phyloP scores from a whole-genome alignment of 1,140 invertebrate genomes.

The Cotesia glomerata region DNA sequence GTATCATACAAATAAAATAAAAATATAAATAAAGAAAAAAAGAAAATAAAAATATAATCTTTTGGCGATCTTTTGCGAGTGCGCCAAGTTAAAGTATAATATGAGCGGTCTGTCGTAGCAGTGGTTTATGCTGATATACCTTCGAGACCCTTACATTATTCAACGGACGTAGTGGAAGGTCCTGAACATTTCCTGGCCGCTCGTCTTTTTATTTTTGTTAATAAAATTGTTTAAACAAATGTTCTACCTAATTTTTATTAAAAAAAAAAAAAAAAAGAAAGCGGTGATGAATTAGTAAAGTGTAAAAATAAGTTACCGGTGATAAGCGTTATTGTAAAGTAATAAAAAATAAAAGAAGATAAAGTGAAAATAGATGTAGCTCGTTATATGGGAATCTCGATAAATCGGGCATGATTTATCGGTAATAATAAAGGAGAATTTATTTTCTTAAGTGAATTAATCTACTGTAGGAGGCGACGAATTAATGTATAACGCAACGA shows the following conservation, averaged over 20 bases:
- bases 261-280: no score
- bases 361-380: neutral
- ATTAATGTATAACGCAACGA: constrained; percentile 30
- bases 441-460: constrained; percentile 13
- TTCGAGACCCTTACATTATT: constrained; percentile 39
- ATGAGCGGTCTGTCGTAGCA: constrained; percentile 35
- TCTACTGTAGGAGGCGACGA: constrained; percentile 22
- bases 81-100: constrained; percentile 48
- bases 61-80: constrained; percentile 56
- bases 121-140: constrained; percentile 45
- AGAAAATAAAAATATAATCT: constrained; percentile 44
- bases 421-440: constrained; percentile 3
- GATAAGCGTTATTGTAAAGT: neutral
- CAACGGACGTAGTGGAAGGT: constrained; percentile 29
- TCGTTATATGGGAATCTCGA: neutral
- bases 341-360: neutral
- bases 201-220: neutral
- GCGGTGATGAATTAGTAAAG: no score
- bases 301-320: neutral
- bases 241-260: no score
- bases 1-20: neutral
- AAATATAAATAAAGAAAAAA: neutral
- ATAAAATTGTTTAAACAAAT: neutral
- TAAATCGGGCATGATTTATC: neutral
- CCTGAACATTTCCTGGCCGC: neutral